These are phyloP conservation scores for Hucho hucho DNA, from an alignment of 2,113 vertebrate species.

Conservation along the genomic window DNA sequence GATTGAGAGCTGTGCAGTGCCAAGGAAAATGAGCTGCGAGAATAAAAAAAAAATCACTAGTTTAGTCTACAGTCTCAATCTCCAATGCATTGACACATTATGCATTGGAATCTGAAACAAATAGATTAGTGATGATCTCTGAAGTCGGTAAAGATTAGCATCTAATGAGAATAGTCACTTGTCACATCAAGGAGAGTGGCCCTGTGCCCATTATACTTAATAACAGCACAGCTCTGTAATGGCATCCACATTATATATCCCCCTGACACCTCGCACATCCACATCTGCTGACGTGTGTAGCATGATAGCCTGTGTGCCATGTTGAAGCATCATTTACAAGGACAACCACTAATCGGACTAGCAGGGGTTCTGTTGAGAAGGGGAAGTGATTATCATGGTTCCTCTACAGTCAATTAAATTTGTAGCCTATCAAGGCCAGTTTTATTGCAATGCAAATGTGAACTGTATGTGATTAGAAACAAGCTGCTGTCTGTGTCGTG, in stretches of 20 bases:
- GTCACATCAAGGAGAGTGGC: neutral
- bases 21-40: neutral
- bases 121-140: neutral
- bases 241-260: too few species aligned
- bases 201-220: too few species aligned
- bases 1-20: neutral
- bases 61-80: neutral
- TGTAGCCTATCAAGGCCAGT: constrained; percentile 27
- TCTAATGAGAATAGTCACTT: neutral
- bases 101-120: neutral
- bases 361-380: constrained; percentile 11
- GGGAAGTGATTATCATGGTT: constrained; percentile 24
- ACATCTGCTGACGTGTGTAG: neutral
- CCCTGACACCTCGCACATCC: neutral
- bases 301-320: neutral
- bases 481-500: constrained; percentile 13
- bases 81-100: constrained; percentile 1
- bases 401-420: constrained; percentile 18
- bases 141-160: neutral
- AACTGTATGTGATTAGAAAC: constrained; percentile 33
- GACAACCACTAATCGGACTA: constrained; percentile 16
- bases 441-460: constrained; percentile 25
- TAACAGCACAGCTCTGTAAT: too few species aligned
- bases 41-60: neutral
- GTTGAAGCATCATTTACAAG: constrained; percentile 16